These are phyloP conservation scores for Paralichthys olivaceus DNA, from an alignment of 2,113 vertebrate species.

Conservation along the genomic window DNA sequence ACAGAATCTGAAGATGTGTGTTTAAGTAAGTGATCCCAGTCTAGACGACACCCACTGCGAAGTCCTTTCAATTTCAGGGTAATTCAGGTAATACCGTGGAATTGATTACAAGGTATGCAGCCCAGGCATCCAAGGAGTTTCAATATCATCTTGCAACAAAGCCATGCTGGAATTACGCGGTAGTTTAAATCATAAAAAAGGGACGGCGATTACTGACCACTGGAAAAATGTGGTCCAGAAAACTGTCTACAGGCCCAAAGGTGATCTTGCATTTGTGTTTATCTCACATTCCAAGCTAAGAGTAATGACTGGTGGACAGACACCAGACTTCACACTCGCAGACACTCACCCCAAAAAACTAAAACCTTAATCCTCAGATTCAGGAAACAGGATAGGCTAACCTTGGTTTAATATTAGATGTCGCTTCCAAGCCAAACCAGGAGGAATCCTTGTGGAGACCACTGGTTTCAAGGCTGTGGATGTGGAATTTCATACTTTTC, in stretches of 20 bases:
- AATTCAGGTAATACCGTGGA: slow-evolving; percentile 49
- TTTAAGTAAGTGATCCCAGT: slow-evolving; percentile 21
- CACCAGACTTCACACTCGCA: slow-evolving; percentile 50
- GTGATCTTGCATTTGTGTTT: slow-evolving; percentile 57
- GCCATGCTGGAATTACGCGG: slow-evolving; percentile 33
- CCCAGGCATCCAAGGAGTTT: slow-evolving; percentile 24
- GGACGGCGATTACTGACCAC: slow-evolving; percentile 56
- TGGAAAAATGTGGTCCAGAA: slow-evolving; percentile 54
- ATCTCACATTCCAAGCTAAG: slow-evolving; percentile 59
- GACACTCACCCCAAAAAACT: slow-evolving; percentile 45
- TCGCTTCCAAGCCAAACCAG: slow-evolving; percentile 58
- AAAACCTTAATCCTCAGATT: slow-evolving; percentile 68
- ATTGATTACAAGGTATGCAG: slow-evolving; percentile 47
- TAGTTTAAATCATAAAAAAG: slow-evolving; percentile 37
- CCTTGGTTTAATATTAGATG: slow-evolving; percentile 59
- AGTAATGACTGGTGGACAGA: slow-evolving; percentile 61
- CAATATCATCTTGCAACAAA: slow-evolving; percentile 40
- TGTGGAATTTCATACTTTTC: slow-evolving; percentile 46
- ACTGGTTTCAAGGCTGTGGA: slow-evolving; percentile 54
- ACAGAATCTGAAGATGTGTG: slow-evolving; percentile 19
- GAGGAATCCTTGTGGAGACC: slow-evolving; percentile 37
- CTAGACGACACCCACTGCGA: slow-evolving; percentile 61
- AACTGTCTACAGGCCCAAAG: slow-evolving; percentile 61
- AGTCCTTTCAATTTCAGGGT: slow-evolving; percentile 28
- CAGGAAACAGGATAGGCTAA: slow-evolving; percentile 46